A percentile compares a stretch with the other conserved stretches of the same genome.
phyloP scores from a whole-genome alignment of 2,797 vertebrate genomes.

The Vireo griseus region DNA sequence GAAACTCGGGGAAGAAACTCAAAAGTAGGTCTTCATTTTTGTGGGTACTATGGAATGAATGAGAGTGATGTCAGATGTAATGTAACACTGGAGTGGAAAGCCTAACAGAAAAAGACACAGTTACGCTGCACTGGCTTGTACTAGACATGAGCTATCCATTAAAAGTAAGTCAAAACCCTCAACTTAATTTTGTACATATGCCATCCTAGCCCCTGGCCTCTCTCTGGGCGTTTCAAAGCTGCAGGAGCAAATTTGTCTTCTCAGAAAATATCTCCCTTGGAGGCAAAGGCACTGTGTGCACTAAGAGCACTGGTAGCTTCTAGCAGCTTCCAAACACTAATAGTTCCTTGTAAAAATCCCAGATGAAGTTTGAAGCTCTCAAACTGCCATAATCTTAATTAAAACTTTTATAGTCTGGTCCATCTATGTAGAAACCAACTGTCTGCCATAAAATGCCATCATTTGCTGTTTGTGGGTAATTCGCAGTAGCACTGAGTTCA shows the following conservation, averaged over 20 bases:
- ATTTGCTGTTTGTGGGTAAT: background rate
- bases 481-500: background rate
- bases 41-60: slow-evolving; percentile 10
- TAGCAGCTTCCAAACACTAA: background rate
- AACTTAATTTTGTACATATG: slow-evolving; percentile 33
- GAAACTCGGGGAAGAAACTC: slow-evolving; percentile 9
- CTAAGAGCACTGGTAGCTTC: background rate
- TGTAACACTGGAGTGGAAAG: slow-evolving; percentile 35
- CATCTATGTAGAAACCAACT: background rate
- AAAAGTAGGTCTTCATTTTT: slow-evolving; percentile 44
- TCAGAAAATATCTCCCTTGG: background rate
- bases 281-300: background rate
- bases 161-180: slow-evolving; percentile 22
- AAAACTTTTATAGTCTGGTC: background rate
- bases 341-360: background rate
- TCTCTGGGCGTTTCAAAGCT: background rate
- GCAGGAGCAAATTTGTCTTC: slow-evolving; percentile 19
- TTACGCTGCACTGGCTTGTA: background rate
- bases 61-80: slow-evolving; percentile 44
- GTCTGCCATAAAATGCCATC: background rate
- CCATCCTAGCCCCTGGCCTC: background rate
- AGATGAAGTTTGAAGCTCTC: background rate
- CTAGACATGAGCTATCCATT: slow-evolving; percentile 27
- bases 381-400: background rate
- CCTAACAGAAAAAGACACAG: slow-evolving; percentile 21